Base-by-base conservation (phyloP, 2,113 vertebrate genomes). In the Muntiacus reevesi region DNA sequence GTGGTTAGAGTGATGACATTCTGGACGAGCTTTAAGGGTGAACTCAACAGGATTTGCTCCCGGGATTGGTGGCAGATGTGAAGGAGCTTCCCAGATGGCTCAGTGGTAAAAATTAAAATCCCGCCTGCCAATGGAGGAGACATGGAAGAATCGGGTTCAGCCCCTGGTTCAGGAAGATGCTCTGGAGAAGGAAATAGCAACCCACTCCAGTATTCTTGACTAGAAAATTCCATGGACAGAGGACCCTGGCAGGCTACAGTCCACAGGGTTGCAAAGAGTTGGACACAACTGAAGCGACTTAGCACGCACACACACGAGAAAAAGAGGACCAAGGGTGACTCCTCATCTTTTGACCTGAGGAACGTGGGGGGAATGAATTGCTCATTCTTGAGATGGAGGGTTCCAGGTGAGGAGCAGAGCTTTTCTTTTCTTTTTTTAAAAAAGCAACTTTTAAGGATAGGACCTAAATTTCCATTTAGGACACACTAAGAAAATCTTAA, bases 241-340 rank as follows among this genome's bases (percentile, higher is more conserved):
- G 57, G 57, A 60, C 25, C 11, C 25, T 2, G 0, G 59, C 27
- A n/a, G 64, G 64, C 64, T 36, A 67, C 64, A 36, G n/a, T 67
- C 64, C 9, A 11, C 33, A 36, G 64, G 17, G n/a, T 67, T 36
- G 64, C 33, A 21, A 64, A 64, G 64, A 21, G 64, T 36, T 17
- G 10, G 64, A 67, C 33, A 21, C 2, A n/a, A 67, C 8, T 21
- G 33, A 67, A 11, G 64, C 1, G 1, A 36, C 64, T 67, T 21
- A 2, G 33, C 64, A 67, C 0, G 2, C 2, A 1, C 17, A 67
- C 17, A 36, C 33, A 21, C 0, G 17, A 71, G n/a, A 11, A 11
- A 71, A 19, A 81, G 54, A 92, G 36, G 47, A 55, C 50, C 27
- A 3, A 36, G 36, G 55, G 8, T 14, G 74, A 33, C 54, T 43